A percentile compares a stretch with the other conserved stretches of the same genome.
These are phyloP conservation scores for Gopherus evgoodei DNA, from an alignment of 2,113 vertebrate species.

Conservation along the genomic window DNA sequence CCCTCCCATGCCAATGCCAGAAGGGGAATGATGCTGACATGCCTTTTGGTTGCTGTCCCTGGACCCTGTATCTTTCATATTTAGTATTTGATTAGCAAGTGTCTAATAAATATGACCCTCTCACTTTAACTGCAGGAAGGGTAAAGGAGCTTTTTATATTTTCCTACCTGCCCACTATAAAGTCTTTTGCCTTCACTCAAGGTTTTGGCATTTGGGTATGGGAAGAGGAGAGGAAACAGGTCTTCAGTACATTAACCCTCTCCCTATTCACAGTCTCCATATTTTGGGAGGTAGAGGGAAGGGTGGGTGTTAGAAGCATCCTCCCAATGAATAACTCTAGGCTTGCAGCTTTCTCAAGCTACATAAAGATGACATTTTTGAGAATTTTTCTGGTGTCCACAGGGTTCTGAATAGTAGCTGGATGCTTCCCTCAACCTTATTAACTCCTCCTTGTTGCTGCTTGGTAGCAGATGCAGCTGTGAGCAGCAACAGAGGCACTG, in stretches of 20 bases:
- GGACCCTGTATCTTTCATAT: not conserved
- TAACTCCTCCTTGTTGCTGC: not conserved
- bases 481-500: not conserved
- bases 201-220: not conserved
- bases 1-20: accelerated
- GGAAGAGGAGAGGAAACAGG: not conserved
- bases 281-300: not conserved
- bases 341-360: not conserved
- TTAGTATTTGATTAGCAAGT: not conserved
- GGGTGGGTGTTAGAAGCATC: not conserved
- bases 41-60: not conserved
- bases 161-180: not conserved
- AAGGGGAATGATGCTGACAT: not conserved
- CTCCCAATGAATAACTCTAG: not conserved
- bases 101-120: not conserved
- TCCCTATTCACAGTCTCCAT: accelerated
- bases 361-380: not conserved
- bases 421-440: not conserved
- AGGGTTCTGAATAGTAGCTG: not conserved
- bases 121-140: not conserved
- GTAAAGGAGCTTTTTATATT: not conserved
- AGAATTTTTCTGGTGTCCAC: not conserved
- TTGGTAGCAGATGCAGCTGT: not conserved
- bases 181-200: not conserved
- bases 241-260: not conserved